Conservation (phyloP, 1,140 invertebrate species). For the Bombus consobrinus region DNA sequence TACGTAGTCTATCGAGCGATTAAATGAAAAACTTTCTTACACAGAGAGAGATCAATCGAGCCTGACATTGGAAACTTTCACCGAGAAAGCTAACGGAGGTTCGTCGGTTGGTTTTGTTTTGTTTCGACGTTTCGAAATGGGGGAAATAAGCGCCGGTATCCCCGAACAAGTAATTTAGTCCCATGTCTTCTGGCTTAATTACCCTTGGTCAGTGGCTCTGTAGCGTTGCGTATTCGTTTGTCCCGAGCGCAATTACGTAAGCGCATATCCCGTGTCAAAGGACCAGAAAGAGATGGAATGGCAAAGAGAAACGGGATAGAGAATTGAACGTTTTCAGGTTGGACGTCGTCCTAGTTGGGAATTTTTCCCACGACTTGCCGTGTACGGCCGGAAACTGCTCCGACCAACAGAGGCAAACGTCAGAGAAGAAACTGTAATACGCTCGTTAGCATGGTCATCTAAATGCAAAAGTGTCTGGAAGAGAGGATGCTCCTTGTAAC, state of each 20-base stretch:
- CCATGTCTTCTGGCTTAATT: slow-evolving; percentile 15
- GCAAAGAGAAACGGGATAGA: neutral
- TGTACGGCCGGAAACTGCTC: neutral
- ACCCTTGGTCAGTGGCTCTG: slow-evolving; percentile 5
- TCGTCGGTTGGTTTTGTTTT: too few relatives aligned
- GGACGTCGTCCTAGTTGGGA: slow-evolving; percentile 22
- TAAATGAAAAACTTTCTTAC: neutral
- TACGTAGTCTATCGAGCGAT: neutral
- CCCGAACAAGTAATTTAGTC: slow-evolving; percentile 3
- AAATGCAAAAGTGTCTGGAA: slow-evolving; percentile 44
- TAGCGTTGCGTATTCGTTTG: slow-evolving; percentile 25
- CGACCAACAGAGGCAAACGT: slow-evolving; percentile 11
- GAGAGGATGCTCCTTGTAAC: slow-evolving; percentile 22
- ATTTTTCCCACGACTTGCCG: slow-evolving; percentile 27
- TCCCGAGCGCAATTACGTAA: slow-evolving; percentile 25
- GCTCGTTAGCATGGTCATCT: slow-evolving; percentile 45
- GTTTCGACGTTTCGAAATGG: slow-evolving; percentile 8
- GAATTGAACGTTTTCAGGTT: slow-evolving; percentile 20
- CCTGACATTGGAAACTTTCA: neutral
- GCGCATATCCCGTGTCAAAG: slow-evolving; percentile 23
- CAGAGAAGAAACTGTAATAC: slow-evolving; percentile 38
- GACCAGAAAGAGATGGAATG: neutral
- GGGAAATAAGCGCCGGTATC: slow-evolving; percentile 5
- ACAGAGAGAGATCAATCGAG: neutral
- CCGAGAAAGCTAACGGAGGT: too few relatives aligned